phyloP scores from a whole-genome alignment of 2,888 invertebrate species.

The Campopleginae sp. region DNA sequence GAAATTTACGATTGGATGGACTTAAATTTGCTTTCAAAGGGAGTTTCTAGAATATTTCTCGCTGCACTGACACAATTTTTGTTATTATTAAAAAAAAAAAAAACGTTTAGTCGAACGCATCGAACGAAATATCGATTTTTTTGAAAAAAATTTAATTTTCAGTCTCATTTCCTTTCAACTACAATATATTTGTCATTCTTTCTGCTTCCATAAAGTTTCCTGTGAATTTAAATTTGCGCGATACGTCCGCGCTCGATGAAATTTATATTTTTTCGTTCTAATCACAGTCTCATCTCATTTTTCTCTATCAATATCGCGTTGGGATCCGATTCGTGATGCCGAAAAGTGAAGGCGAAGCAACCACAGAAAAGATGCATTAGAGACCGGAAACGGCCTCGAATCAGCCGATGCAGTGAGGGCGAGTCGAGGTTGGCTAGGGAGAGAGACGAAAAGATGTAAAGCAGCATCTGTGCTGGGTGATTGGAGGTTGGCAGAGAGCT shows the following conservation, averaged over 20 bases:
- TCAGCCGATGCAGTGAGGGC: not conserved
- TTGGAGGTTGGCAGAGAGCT: not conserved
- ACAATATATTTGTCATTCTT: not conserved
- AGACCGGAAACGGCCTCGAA: not conserved
- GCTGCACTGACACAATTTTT: too few species aligned
- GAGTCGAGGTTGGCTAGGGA: not conserved
- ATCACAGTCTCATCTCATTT: too few species aligned
- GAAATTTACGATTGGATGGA: too few species aligned
- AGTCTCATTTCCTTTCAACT: not conserved
- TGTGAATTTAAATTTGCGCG: not conserved
- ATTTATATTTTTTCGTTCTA: not conserved
- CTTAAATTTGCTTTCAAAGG: too few species aligned
- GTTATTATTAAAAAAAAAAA: too few species aligned
- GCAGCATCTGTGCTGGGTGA: conserved; percentile 15
- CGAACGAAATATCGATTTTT: too few species aligned
- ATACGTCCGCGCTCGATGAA: not conserved
- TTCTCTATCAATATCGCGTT: not conserved
- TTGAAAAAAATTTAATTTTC: too few species aligned
- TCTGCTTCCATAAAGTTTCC: not conserved
- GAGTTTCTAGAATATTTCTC: too few species aligned
- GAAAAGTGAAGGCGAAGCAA: not conserved
- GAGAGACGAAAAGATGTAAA: conserved; percentile 6
- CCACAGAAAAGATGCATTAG: too few species aligned
- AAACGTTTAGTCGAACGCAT: too few species aligned
- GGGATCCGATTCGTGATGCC: not conserved